phyloP scores from a whole-genome alignment of 2,113 vertebrate genomes.

The Drymodes brunneopygia region DNA sequence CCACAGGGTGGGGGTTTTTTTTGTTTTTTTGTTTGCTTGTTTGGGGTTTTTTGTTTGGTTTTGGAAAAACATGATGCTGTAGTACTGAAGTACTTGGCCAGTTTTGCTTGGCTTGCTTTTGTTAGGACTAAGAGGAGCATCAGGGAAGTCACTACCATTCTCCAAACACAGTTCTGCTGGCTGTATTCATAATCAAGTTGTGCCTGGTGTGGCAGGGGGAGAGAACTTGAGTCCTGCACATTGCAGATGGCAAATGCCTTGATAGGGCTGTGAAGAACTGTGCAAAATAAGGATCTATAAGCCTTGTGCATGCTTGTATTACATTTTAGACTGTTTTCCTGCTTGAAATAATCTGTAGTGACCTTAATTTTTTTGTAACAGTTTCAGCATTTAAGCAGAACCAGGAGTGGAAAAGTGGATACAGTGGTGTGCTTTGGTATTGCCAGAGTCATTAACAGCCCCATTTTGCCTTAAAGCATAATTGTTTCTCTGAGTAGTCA shows the following conservation, averaged over 20 bases:
- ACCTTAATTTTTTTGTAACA: neutral
- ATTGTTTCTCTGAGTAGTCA: neutral
- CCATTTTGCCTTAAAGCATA: neutral
- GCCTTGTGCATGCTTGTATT: neutral
- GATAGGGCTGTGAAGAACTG: neutral
- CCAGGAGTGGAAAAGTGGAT: neutral
- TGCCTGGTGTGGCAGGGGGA: accelerated
- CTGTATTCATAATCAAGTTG: neutral
- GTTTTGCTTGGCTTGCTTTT: neutral
- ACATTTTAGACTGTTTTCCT: neutral
- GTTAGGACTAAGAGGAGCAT: neutral
- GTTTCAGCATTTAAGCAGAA: neutral
- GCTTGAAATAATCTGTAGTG: neutral
- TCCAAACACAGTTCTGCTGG: neutral
- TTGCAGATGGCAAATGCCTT: neutral
- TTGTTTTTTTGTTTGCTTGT: neutral
- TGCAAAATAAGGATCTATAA: neutral
- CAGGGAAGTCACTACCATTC: neutral
- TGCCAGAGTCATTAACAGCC: neutral
- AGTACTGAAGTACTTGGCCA: neutral
- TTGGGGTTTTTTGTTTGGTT: neutral
- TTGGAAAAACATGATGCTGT: neutral
- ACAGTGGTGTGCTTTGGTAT: neutral
- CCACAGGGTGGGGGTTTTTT: neutral
- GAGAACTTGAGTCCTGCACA: neutral